Evolutionary conservation across 1,140 invertebrate species (phyloP).

Genomic region (Batillaria attramentaria): DNA sequence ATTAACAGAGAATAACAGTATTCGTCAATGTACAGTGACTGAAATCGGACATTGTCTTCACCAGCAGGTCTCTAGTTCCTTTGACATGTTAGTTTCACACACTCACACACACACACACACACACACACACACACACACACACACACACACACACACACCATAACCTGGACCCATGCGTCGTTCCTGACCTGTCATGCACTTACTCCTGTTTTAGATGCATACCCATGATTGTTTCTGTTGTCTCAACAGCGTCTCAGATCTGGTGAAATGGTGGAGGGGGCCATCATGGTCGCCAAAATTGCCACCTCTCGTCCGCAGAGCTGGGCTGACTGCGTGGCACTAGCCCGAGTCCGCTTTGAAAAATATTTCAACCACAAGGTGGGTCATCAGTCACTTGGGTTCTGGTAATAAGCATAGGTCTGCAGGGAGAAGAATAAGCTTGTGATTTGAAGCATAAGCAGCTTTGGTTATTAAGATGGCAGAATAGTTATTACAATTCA

Average conservation of each 20-base stretch:
- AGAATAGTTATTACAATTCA: no score
- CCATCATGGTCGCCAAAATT: slow-evolving; percentile 61
- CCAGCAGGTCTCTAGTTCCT: no score
- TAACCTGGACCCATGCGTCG: not conserved
- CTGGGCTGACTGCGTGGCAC: slow-evolving; percentile 66
- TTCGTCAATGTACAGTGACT: no score
- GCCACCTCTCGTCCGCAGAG: slow-evolving; percentile 47
- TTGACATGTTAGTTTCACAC: no score
- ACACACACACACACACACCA: not conserved
- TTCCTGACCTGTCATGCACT: not conserved
- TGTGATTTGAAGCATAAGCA: no score
- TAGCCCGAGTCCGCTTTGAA: slow-evolving; percentile 71
- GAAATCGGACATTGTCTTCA: no score
- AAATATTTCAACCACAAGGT: slow-evolving; percentile 73
- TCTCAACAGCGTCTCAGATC: slow-evolving; percentile 54
- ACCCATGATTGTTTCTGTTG: slow-evolving; percentile 26
- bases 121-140: not conserved
- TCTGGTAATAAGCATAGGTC: no score
- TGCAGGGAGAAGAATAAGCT: no score
- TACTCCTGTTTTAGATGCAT: not conserved
- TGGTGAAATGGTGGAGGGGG: slow-evolving; percentile 60
- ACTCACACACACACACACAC: not conserved
- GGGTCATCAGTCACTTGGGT: slow-evolving; percentile 10
- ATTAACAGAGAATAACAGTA: no score
- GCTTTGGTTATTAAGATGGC: no score